Base-by-base conservation (phyloP, 2,113 vertebrate species). In the Hystrix cristata region DNA sequence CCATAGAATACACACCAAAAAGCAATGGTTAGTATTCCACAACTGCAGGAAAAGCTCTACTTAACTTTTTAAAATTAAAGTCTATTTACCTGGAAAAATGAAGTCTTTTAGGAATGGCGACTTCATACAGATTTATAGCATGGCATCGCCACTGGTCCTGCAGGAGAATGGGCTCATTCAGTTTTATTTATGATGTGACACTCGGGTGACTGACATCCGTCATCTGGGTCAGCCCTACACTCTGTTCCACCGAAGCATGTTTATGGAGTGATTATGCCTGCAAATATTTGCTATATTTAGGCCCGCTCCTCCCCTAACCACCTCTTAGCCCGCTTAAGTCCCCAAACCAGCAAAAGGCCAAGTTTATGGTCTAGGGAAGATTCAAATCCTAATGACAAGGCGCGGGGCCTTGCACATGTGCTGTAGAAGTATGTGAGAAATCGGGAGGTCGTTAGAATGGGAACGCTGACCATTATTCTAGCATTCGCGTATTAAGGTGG, bases 41-140 rank as follows among this genome's bases (percentile, higher is more conserved):
- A 95, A 93, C 96, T 81, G 64, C 82, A 71, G 59, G 95, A 95
- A 65, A 81, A 72, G 69, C 90, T 92, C 55, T 76, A 96, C 98
- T 97, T 97, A 90, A 95, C 81, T 95, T 96, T 97, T 95, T 97
- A 72, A 84, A 72, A 84, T 95, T 94, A 97, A 95, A 85, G 96
- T 95, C 69, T 92, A 87, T 94, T 74, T 96, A 92, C 93, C 95
- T 96, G 95, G 96, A 96, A 98, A 14, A 96, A 93, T 34, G 31
- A 95, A 95, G 94, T 76, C 97, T 93, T 97, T 48, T 72, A 92
- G 87, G 95, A 85, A 83, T 38, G 86, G 65, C 94, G 96, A 96
- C 97, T 97, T 96, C 85, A 95, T 98, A 97, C 97, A 98, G 98
- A 98, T 97, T 98, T 91, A 87, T 80, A 83, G 78, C 72, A 94